Evolutionary conservation across 2,888 invertebrate genomes (phyloP), one percentile per base, ranked within the genome.

Genomic region (Sycophila texana): DNA sequence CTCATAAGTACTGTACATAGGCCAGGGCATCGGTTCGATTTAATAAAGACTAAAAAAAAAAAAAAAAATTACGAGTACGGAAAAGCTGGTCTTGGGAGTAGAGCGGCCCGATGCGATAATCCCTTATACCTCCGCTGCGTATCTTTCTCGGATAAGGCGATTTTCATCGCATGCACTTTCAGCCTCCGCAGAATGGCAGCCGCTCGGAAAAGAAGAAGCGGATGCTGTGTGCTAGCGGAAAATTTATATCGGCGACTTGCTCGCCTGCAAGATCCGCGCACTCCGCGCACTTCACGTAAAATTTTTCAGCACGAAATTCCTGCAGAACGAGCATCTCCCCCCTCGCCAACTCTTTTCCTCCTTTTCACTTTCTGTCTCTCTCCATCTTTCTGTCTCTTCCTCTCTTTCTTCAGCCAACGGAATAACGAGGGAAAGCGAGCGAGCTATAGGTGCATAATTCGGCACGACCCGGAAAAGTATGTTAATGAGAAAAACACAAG

Each of bases 401-500:
- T 53, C 57, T 68, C 68, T 51, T 66, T 63, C 53, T 61, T 39
- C 49, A 0, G 10, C 2, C 57, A 39, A 14, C 39, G 70, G 55
- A 26, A 26, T 47, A 22, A 20, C 30, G n/a, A 47, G 14, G 14
- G 71, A 58, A 47, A 58, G 57, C 47, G 18, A 18, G 22, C 53
- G 61, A 39, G 47, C 74, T 70, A 55, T 57, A 58, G 26, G 65
- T 57, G 80, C 81, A 76, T 81, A 82, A 83, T 82, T 82, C 74
- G 77, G 61, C 65, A 65, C 66, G 53, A 72, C 71, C 61, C 70
- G 73, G 79, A 74, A 83, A 83, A 84, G 80, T 82, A 83, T 83
- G 82, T 84, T 83, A 84, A 84, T 83, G 85, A 83, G 84, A 82
- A 82, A 83, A 82, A 82, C 75, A 82, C 76, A 84, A 82, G 75